Conservation (phyloP, 2,888 invertebrate genomes). For the Vesta saturnalis region DNA sequence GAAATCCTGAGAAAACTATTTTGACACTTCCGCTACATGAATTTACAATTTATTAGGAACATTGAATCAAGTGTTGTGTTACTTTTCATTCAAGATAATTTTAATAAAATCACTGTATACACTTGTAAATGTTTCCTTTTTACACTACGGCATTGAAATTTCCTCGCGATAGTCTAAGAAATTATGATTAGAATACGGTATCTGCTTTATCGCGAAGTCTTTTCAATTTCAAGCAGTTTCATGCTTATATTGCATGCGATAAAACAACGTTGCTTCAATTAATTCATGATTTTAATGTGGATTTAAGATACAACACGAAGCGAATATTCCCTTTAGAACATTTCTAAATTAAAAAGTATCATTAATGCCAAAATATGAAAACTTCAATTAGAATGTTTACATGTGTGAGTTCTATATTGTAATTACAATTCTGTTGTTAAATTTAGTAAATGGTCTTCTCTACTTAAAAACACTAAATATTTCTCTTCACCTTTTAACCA, state of each 20-base stretch:
- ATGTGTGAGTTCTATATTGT: no score
- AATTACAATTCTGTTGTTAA: no score
- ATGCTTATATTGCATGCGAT: background rate
- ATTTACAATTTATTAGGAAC: conserved; percentile 3
- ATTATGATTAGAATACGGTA: conserved; percentile 4
- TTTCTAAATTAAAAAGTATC: background rate
- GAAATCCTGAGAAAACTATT: conserved; percentile 24
- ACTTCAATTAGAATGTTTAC: no score
- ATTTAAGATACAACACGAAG: conserved; percentile 8
- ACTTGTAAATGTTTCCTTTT: background rate
- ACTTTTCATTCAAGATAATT: conserved; percentile 1
- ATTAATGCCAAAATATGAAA: no score
- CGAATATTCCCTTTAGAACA: background rate
- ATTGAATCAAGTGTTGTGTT: background rate
- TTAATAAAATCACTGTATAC: conserved; percentile 2
- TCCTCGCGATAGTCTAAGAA: background rate
- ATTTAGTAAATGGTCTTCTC: no score
- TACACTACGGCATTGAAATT: background rate
- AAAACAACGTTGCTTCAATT: conserved; percentile 6
- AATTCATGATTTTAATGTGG: conserved; percentile 1
- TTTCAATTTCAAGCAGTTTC: conserved; percentile 7
- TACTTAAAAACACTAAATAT: background rate
- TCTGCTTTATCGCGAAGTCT: conserved; percentile 2
- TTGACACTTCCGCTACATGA: background rate
- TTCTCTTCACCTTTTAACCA: background rate